These are phyloP conservation scores for Indicator indicator DNA, from an alignment of 2,113 vertebrate species.

Conservation along the genomic window DNA sequence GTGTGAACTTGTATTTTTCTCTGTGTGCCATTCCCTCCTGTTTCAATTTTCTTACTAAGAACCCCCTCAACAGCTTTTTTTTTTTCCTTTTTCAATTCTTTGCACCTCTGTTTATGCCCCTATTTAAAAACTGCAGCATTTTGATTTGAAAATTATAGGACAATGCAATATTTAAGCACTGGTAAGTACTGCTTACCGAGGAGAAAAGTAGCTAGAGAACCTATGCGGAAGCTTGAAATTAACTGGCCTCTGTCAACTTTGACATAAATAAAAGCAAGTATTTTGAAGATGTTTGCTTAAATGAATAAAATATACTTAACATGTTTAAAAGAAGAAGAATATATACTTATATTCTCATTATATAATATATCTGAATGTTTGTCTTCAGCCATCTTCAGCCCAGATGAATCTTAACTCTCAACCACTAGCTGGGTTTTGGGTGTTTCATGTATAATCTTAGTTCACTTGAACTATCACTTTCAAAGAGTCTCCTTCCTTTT, in stretches of 20 bases:
- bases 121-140: neutral
- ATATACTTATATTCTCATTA: neutral
- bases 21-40: conserved; percentile 29
- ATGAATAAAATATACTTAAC: neutral
- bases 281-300: neutral
- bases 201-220: neutral
- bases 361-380: neutral
- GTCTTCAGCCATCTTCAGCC: neutral
- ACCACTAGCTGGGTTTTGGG: neutral
- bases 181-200: neutral
- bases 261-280: neutral
- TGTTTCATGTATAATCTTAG: neutral
- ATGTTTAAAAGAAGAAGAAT: neutral
- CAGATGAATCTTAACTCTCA: neutral
- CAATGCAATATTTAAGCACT: neutral
- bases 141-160: conserved; percentile 8
- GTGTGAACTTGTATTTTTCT: conserved; percentile 75
- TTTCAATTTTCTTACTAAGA: conserved; percentile 49
- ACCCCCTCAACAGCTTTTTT: neutral
- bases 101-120: neutral
- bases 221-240: neutral
- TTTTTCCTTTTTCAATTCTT: neutral
- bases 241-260: neutral
- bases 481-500: neutral
- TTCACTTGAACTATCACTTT: neutral